phyloP scores from a whole-genome alignment of 2,888 invertebrate genomes.

The Rotaria sp. region DNA sequence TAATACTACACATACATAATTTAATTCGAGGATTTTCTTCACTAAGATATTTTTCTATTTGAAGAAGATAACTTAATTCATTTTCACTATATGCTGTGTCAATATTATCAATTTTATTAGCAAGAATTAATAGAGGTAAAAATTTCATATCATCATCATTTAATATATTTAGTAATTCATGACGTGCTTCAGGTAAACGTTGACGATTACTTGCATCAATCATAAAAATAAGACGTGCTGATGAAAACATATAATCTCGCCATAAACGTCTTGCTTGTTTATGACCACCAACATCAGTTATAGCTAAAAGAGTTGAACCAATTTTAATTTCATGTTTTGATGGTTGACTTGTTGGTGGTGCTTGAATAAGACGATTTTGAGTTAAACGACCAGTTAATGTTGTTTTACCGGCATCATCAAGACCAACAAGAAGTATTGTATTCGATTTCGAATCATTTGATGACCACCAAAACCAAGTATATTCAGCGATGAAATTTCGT shows the following conservation, averaged over 20 bases:
- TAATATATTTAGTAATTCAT: slow-evolving; percentile 42
- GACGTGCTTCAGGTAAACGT: slow-evolving; percentile 41
- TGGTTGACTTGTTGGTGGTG: neutral
- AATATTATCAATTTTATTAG: slow-evolving; percentile 42
- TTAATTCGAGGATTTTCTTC: neutral
- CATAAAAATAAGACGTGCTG: slow-evolving; percentile 42
- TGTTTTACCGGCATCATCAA: slow-evolving; percentile 14
- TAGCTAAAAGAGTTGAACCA: neutral
- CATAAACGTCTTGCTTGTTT: slow-evolving; percentile 22
- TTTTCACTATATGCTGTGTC: neutral
- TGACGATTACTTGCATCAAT: slow-evolving; percentile 42
- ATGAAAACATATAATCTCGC: neutral
- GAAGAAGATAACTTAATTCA: neutral
- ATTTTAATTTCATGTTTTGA: neutral
- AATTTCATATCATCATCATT: slow-evolving; percentile 42
- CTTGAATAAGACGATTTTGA: slow-evolving; percentile 13
- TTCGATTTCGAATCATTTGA: neutral
- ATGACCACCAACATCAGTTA: slow-evolving; percentile 32
- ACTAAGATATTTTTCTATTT: neutral
- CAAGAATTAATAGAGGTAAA: slow-evolving; percentile 42
- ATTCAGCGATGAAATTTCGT: neutral
- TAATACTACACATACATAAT: slow-evolving; percentile 19
- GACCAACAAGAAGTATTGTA: neutral
- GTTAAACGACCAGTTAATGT: slow-evolving; percentile 29
- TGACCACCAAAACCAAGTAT: slow-evolving; percentile 10